Conservation (phyloP, 1,140 invertebrate species). For the Pomacea maculata region DNA sequence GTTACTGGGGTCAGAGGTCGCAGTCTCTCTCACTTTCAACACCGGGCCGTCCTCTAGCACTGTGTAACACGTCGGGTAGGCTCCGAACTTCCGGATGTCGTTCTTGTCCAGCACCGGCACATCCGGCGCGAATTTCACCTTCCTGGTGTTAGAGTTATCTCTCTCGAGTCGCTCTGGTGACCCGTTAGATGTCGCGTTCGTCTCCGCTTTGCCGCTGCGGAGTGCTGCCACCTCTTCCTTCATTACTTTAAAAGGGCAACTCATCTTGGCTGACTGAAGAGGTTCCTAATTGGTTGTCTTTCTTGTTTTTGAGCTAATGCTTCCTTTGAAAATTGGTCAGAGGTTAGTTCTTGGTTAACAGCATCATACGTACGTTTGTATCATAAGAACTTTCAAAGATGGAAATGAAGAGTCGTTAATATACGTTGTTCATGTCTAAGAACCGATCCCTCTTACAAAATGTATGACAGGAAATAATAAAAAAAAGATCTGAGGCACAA, state of each 20-base stretch:
- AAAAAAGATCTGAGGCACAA: no score
- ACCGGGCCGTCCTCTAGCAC: conserved; percentile 12
- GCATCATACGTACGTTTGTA: not conserved
- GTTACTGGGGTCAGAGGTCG: conserved; percentile 20
- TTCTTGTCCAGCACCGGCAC: conserved; percentile 10
- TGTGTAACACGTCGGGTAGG: conserved; percentile 1
- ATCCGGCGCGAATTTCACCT: conserved; percentile 10
- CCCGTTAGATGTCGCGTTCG: not conserved
- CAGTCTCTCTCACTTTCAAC: conserved; percentile 19
- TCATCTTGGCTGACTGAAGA: conserved; percentile 2
- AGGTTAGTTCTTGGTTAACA: not conserved
- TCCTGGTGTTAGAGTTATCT: not conserved
- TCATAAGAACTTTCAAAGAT: not conserved
- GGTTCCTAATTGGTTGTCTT: not conserved
- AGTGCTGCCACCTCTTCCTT: not conserved
- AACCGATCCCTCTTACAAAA: no score
- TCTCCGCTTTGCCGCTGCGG: not conserved
- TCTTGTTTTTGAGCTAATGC: not conserved
- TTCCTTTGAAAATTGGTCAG: not conserved
- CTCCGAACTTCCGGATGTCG: not conserved
- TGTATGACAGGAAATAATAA: no score
- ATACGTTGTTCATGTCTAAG: not conserved
- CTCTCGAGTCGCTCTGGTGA: not conserved
- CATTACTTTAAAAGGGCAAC: conserved; percentile 21
- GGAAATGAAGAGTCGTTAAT: not conserved